Evolutionary conservation across 2,888 invertebrate genomes (phyloP), one percentile per base, ranked within the genome.

Genomic region (Cephus rjabovi): DNA sequence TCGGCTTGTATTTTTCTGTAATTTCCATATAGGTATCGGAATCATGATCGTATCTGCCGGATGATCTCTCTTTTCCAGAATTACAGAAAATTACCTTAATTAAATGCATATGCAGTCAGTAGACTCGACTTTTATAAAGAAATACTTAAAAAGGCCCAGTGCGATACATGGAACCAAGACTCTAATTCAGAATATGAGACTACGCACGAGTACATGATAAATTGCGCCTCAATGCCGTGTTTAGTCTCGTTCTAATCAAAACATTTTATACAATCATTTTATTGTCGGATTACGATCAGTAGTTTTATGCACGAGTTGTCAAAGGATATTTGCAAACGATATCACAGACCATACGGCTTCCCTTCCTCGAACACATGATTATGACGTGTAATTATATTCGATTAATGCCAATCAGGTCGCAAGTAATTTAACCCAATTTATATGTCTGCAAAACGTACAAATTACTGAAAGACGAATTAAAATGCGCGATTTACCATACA

Each of bases 1-100:
- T 81, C 75, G 77, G 80, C 76, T 83, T 79, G 71, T 73, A 73
- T 80, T 77, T 75, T 79, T 76, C 73, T 76, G 34, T 74, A 56
- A 69, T 74, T n/a, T 23, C 23, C 31, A 33, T 76, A n/a, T 11
- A 30, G 35, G 23, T 30, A 35, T 74, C 11, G n/a, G 23, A 30
- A 30, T 74, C n/a, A n/a, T 35, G 40, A 30, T 23, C 33, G 31
- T 31, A 33, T 31, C 70, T 30, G 4, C 30, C 4, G 30, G 15
- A 56, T 75, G 23, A 56, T 56, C n/a, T 75, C 15, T 35, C 9
- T 33, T 68, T 33, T 33, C 12, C 75, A 33, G 37, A 78, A 78
- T 30, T 30, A 75, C 75, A 73, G 76, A 73, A 77, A 77, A 77
- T 73, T 75, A 33, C 75, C 71, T 73, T 75, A 76, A 78, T 75